Base-by-base conservation (phyloP, 2,113 vertebrate species). In the Myodes glareolus region DNA sequence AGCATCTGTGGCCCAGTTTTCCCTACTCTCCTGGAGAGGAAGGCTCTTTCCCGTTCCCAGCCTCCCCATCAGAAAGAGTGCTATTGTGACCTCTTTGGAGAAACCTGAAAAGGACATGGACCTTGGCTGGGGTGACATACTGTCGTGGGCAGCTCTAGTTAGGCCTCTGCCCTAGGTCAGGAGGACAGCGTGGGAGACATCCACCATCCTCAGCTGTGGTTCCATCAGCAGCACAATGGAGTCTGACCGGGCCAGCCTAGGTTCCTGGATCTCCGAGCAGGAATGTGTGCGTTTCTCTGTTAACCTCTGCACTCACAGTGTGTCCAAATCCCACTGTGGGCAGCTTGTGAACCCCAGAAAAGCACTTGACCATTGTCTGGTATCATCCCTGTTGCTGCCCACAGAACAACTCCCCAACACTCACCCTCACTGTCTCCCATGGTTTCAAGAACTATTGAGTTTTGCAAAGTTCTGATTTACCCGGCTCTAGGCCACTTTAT, bases 361-460 rank as follows among this genome's bases (percentile, higher is more conserved):
- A 50, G 16, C 27, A 13, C 19, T 19, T 0, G 3, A 31, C 19
- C 23, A 5, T 17, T 8, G 7, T 42, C 16, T 70, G 63, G 11
- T 47, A 5, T 94, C 77, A 21, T 42, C 31, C 33, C 6, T 7
- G 3, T 42, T 39, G 39, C 52, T 45, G 19, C 29, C 47, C 45
- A 27, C 17, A 2, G 27, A 76, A 19, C 9, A 17, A 33, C 0
- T 12, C 17, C 19, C 9, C 1, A 27, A 55, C 9, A 8, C 17
- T 9, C 67, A 14, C 4, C 6, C 1, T 13, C 1, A 0, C 2
- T 7, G 0, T 36, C 33, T 65, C 70, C 50, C 31, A 5, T 0
- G 31, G 42, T 33, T 25, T 0, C 63, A 9, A 84, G 65, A 81
- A 27, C 0, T 1, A 45, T 47, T 13, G 9, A 63, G 39, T 73